Evolutionary conservation across 2,113 vertebrate genomes (phyloP).

Genomic region (Ailurus styani): DNA sequence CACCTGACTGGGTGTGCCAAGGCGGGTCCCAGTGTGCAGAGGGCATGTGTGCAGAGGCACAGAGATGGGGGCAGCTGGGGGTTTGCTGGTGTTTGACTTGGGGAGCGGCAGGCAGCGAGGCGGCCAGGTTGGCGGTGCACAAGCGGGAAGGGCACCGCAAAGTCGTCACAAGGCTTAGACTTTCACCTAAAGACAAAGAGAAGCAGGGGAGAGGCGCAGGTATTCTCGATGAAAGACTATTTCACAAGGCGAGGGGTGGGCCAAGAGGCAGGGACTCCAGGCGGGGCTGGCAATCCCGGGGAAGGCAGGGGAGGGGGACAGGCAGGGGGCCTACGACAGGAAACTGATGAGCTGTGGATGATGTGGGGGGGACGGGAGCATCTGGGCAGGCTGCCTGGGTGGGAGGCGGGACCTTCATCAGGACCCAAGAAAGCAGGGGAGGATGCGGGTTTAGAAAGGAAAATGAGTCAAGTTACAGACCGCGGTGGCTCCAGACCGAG

Average conservation of each 20-base stretch:
- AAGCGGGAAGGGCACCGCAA: neutral
- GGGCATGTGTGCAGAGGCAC: neutral
- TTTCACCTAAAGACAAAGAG: neutral
- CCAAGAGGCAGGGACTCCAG: neutral
- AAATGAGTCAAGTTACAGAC: neutral
- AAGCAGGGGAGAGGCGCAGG: neutral
- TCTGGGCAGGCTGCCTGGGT: neutral
- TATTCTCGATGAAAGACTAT: neutral
- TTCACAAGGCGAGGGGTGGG: neutral
- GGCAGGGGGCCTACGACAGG: neutral
- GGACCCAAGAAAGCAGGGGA: neutral
- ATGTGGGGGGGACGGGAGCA: neutral
- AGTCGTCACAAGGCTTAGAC: neutral
- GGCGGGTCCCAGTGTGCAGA: neutral
- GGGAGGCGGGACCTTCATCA: neutral
- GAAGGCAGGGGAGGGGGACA: neutral
- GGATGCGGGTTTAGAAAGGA: neutral
- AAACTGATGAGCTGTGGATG: accelerated
- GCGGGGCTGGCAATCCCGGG: neutral
- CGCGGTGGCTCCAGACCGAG: neutral
- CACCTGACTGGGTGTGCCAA: neutral
- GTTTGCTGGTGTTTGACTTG: neutral
- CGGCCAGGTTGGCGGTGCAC: neutral
- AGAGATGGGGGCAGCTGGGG: neutral
- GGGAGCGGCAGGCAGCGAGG: neutral